These are phyloP conservation scores for Limnodromus scolopaceus DNA, from an alignment of 2,797 vertebrate species.

Conservation along the genomic window DNA sequence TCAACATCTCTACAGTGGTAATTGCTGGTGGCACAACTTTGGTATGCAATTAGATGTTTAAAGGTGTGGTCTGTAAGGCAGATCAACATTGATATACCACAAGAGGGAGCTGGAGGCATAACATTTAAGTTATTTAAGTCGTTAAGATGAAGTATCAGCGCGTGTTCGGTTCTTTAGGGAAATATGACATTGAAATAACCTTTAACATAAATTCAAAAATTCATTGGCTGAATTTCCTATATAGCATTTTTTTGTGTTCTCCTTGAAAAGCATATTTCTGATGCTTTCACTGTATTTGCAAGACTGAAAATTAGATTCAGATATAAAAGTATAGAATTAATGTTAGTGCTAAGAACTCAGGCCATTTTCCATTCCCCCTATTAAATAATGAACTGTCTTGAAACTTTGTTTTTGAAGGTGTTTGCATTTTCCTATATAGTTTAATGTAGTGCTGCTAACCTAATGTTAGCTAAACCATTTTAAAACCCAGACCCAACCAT, in stretches of 20 bases:
- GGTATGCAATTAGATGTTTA: accelerated
- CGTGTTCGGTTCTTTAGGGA: not conserved
- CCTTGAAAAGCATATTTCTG: not conserved
- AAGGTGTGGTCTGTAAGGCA: not conserved
- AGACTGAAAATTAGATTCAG: not conserved
- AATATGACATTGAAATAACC: not conserved
- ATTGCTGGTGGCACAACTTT: not conserved
- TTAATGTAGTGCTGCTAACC: not conserved
- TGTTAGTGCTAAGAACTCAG: not conserved
- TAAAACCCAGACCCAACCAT: not conserved
- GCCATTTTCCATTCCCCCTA: not conserved
- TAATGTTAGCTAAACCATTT: not conserved
- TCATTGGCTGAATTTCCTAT: not conserved
- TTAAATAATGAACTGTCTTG: not conserved
- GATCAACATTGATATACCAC: not conserved
- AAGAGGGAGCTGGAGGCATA: constrained; percentile 36
- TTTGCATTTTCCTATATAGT: not conserved
- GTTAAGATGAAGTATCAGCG: not conserved
- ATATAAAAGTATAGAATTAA: not conserved
- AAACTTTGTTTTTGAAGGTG: not conserved
- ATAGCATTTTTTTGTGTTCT: not conserved
- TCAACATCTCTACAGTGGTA: not conserved
- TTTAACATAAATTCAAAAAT: not conserved
- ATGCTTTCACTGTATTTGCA: not conserved
- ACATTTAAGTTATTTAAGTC: not conserved